These are phyloP conservation scores for Arizona elegans DNA, from an alignment of 2,113 vertebrate genomes.

Conservation along the genomic window DNA sequence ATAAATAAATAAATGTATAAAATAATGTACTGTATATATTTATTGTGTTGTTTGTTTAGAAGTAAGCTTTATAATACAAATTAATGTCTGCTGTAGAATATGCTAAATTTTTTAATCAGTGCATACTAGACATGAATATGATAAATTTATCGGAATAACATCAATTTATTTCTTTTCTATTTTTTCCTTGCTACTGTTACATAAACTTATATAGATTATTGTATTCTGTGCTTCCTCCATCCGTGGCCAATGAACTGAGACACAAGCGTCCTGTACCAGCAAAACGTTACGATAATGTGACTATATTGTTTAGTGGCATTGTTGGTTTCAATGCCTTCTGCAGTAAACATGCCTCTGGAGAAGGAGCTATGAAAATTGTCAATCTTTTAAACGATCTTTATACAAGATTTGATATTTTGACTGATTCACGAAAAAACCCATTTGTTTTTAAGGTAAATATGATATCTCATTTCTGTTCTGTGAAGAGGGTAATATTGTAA, in stretches of 20 bases:
- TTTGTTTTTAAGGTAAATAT: constrained; percentile 95
- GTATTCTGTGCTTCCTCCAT: constrained; percentile 94
- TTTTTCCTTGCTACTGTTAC: neutral
- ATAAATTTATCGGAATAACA: neutral
- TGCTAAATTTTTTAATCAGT: neutral
- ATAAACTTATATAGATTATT: constrained; percentile 74
- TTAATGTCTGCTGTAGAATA: constrained; percentile 2
- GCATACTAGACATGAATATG: neutral
- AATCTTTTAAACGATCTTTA: constrained; percentile 98
- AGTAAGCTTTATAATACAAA: neutral
- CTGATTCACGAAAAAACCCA: constrained; percentile 93
- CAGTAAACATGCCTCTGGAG: constrained; percentile 95
- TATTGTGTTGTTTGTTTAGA: neutral
- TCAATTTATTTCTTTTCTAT: neutral
- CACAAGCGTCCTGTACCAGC: constrained; percentile 96
- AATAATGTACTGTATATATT: too few species aligned
- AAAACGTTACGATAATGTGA: constrained; percentile 95
- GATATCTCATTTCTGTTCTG: neutral
- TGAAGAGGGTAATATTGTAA: neutral
- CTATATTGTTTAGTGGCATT: constrained; percentile 97
- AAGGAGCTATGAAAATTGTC: constrained; percentile 98
- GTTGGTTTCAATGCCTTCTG: constrained; percentile 97
- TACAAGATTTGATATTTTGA: constrained; percentile 96
- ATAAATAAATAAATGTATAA: neutral
- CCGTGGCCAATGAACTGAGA: constrained; percentile 95